Evolutionary conservation across 2,797 vertebrate species (phyloP), one percentile per base, ranked within the genome.

Genomic region (Diglossa cyanea): DNA sequence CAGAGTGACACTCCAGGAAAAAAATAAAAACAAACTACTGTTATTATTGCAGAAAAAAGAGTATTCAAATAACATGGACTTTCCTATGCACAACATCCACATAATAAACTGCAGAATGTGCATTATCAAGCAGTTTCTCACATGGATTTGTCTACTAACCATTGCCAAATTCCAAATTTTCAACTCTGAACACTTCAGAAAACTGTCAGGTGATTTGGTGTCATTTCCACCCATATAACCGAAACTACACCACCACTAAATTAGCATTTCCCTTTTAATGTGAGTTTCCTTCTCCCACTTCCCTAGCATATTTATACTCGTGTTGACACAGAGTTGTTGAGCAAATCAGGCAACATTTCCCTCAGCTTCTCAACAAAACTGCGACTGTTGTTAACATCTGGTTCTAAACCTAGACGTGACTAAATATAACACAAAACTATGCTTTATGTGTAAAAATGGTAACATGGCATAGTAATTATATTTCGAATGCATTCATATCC

Each of bases 131-230:
- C 67, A 89, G 45, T 65, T 93, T 89, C 65, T 78, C 80, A 83
- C 28, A 65, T 25, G 61, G 30, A 62, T 88, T 93, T 94, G 74
- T 71, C 71, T 70, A 33, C 47, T 66, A 90, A 77, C 77, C 50
- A 39, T 76, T 81, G 48, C 74, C 57, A 84, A 87, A 90, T 67
- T 65, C 80, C 81, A 67, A 44, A 76, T 87, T 74, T 83, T 61
- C 77, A 83, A 67, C 84, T 86, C 53, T 77, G 66, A 92, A 66
- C 45, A 48, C 74, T 79, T 92, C 71, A 91, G 78, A 82, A 80
- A 90, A 72, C 80, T 35, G 35, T 73, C 86, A 95, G 81, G 89
- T 93, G 88, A 88, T 91, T 73, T 35, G 60, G 48, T 71, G 86
- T 50, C 33, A 58, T 76, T 88, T 91, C 75, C 70, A 87, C 87